phyloP scores from a whole-genome alignment of 2,113 vertebrate species.

The Myiozetetes cayanensis region DNA sequence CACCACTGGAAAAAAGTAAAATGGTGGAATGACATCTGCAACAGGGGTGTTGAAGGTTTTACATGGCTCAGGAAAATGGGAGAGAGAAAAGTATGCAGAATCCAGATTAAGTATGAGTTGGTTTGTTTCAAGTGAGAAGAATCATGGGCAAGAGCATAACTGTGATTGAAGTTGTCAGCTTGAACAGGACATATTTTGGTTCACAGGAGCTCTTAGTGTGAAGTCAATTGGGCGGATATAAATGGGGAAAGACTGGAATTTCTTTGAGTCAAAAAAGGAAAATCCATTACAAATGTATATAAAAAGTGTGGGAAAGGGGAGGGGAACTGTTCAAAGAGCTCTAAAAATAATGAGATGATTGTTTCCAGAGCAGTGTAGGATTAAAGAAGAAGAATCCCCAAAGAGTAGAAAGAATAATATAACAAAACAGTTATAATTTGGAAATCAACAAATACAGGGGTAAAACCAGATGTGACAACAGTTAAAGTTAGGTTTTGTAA shows the following conservation, averaged over 20 bases:
- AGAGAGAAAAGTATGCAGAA: not conserved
- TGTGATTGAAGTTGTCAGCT: not conserved
- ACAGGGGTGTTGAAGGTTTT: not conserved
- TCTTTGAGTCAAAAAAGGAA: not conserved
- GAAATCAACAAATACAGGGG: not conserved
- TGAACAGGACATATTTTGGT: not conserved
- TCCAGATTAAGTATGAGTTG: not conserved
- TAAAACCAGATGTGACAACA: not conserved
- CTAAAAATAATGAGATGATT: not conserved
- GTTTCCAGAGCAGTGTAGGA: not conserved
- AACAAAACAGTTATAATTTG: accelerated
- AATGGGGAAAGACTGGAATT: not conserved
- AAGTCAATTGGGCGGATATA: not conserved
- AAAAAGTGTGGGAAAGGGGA: not conserved
- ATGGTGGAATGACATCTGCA: not conserved
- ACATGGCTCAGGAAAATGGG: not conserved
- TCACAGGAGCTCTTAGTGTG: not conserved
- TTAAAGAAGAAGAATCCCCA: not conserved
- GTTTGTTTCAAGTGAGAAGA: not conserved
- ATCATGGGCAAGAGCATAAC: not conserved
- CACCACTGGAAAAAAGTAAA: not conserved
- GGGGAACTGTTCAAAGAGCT: not conserved
- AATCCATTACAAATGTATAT: not conserved
- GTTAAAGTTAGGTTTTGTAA: not conserved
- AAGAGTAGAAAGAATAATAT: not conserved